Evolutionary conservation across 64 coral and sea anemone species (phyloP).

Genomic region (Pocillopora verrucosa): DNA sequence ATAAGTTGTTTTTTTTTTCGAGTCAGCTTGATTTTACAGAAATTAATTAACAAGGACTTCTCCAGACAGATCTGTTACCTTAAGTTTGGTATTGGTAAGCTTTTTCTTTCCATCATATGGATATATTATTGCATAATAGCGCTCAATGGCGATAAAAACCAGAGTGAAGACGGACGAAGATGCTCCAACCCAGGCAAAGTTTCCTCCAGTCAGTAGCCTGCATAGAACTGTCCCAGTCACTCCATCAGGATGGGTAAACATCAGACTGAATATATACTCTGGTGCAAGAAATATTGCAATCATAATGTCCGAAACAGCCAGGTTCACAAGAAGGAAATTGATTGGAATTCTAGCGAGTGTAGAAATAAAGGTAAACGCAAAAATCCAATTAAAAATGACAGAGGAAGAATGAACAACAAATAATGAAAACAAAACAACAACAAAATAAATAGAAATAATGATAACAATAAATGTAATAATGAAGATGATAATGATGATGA

Average conservation of each 20-base stretch:
- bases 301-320: constrained; percentile 17
- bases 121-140: background rate
- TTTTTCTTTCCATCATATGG: background rate
- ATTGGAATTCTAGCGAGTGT: background rate
- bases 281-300: background rate
- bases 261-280: background rate
- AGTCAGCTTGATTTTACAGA: too few species aligned
- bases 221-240: background rate
- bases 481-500: too few species aligned
- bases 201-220: background rate
- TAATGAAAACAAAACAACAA: too few species aligned
- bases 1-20: too few species aligned
- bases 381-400: background rate
- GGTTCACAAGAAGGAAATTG: background rate
- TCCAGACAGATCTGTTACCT: background rate
- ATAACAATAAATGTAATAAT: too few species aligned
- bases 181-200: constrained; percentile 14
- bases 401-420: too few species aligned
- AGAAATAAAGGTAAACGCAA: background rate
- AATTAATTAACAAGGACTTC: too few species aligned
- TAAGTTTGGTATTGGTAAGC: background rate
- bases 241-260: constrained; percentile 4
- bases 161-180: background rate
- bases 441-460: too few species aligned
- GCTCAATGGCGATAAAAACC: background rate